These are phyloP conservation scores for Pyrrhia umbra DNA, from an alignment of 2,888 invertebrate species.

Conservation along the genomic window DNA sequence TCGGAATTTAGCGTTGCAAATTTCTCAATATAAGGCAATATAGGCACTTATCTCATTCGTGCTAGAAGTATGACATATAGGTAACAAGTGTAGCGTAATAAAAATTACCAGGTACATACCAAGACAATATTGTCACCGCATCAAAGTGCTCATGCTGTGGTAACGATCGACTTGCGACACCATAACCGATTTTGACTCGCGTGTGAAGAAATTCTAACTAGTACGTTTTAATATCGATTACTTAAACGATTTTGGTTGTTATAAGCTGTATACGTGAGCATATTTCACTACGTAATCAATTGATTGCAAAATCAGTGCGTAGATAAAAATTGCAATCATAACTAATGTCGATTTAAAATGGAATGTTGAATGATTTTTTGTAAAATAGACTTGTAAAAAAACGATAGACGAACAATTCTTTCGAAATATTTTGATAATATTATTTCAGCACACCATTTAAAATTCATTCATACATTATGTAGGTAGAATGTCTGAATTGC, in stretches of 20 bases:
- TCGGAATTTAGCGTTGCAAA: not conserved
- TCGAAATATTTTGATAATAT: conserved; percentile 14
- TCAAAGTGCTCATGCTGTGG: conserved; percentile 45
- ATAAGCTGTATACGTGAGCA: conserved; percentile 63
- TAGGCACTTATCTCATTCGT: conserved; percentile 25
- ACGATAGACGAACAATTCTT: conserved; percentile 28
- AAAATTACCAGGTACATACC: conserved; percentile 27
- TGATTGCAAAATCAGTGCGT: conserved; percentile 60
- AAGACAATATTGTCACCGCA: conserved; percentile 55
- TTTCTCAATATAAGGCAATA: conserved; percentile 19
- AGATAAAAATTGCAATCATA: conserved; percentile 42
- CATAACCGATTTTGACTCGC: conserved; percentile 42
- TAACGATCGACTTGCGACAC: conserved; percentile 49
- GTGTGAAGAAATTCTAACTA: conserved; percentile 59
- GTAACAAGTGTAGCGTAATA: conserved; percentile 23
- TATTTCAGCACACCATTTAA: conserved; percentile 10
- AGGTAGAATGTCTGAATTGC: conserved; percentile 17
- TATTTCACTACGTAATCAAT: conserved; percentile 67
- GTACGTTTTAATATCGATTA: conserved; percentile 53
- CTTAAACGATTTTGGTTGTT: conserved; percentile 59
- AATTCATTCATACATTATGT: conserved; percentile 17
- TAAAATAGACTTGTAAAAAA: not conserved
- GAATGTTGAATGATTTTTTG: not conserved
- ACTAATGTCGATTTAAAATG: conserved; percentile 29
- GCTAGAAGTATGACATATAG: conserved; percentile 20